Evolutionary conservation across 1,140 invertebrate genomes (phyloP).

Genomic region (Thalassaphorura encarpata): DNA sequence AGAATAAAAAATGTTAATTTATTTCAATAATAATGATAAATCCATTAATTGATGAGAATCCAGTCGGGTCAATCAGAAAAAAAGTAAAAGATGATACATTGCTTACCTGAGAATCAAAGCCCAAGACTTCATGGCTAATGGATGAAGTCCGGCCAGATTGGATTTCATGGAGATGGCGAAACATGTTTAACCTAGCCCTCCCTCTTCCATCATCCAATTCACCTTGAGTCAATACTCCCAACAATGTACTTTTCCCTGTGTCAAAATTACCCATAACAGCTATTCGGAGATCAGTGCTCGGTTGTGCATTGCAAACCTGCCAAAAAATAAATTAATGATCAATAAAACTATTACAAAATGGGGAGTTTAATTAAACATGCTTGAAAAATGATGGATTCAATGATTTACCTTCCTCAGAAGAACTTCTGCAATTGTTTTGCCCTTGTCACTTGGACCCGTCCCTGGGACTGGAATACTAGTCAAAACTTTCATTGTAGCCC

Average conservation of each 20-base stretch:
- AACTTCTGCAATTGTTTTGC: slow-evolving; percentile 63
- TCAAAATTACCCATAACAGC: slow-evolving; percentile 89
- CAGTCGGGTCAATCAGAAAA: not conserved
- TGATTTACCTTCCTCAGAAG: slow-evolving; percentile 69
- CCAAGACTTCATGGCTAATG: slow-evolving; percentile 92
- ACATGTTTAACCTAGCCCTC: slow-evolving; percentile 86
- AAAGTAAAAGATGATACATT: not conserved
- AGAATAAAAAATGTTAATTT: not conserved
- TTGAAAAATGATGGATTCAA: not conserved
- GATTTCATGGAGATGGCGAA: slow-evolving; percentile 92
- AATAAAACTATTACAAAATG: too few relatives aligned
- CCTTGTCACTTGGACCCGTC: slow-evolving; percentile 36
- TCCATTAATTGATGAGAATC: too few relatives aligned
- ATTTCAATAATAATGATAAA: not conserved
- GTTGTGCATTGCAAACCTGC: slow-evolving; percentile 74
- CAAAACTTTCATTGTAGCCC: slow-evolving; percentile 64
- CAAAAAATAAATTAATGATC: not conserved
- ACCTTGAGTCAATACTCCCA: slow-evolving; percentile 91
- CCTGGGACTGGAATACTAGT: slow-evolving; percentile 45
- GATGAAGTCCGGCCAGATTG: slow-evolving; percentile 91
- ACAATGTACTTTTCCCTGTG: slow-evolving; percentile 72
- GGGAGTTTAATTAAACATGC: too few relatives aligned
- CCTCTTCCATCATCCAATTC: slow-evolving; percentile 92
- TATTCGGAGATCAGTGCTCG: slow-evolving; percentile 76
- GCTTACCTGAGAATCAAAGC: slow-evolving; percentile 67